Percentiles rank a stretch among this genome's conserved stretches.
Evolutionary conservation across 2,113 vertebrate species (phyloP).

Genomic region (Halichoeres trimaculatus): DNA sequence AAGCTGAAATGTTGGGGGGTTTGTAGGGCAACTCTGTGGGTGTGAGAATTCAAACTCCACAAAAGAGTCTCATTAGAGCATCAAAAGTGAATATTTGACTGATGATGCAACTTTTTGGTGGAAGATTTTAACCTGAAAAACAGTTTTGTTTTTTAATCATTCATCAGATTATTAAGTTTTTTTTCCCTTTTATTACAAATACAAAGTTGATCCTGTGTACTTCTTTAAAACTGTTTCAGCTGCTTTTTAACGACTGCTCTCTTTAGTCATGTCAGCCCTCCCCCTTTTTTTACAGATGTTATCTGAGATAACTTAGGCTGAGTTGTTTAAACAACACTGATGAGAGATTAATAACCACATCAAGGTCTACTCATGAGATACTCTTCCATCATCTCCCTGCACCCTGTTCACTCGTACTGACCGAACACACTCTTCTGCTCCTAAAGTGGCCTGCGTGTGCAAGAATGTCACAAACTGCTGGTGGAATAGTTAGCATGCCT

Average conservation of each 20-base stretch:
- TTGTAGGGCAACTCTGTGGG: constrained; percentile 24
- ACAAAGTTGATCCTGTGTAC: neutral
- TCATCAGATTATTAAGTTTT: too few species aligned
- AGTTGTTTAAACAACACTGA: neutral
- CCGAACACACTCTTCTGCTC: constrained; percentile 20
- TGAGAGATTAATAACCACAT: neutral
- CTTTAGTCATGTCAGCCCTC: neutral
- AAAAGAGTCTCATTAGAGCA: constrained; percentile 22
- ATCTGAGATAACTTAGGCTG: neutral
- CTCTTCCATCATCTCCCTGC: constrained; percentile 59
- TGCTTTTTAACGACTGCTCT: neutral
- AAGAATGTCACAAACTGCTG: constrained; percentile 78
- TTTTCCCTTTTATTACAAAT: too few species aligned
- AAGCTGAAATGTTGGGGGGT: constrained; percentile 1
- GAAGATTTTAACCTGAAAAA: constrained; percentile 18
- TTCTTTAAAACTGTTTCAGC: constrained; percentile 34
- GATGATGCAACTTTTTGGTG: constrained; percentile 30
- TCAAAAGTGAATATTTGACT: constrained; percentile 40
- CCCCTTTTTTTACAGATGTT: constrained; percentile 9
- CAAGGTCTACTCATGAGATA: constrained; percentile 11
- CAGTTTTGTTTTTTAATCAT: too few species aligned
- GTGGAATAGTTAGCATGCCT: constrained; percentile 76
- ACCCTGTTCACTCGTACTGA: constrained; percentile 45
- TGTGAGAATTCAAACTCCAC: constrained; percentile 42
- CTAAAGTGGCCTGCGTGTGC: constrained; percentile 42